Evolutionary conservation across 2,888 invertebrate species (phyloP).

Genomic region (Allygus modestus): DNA sequence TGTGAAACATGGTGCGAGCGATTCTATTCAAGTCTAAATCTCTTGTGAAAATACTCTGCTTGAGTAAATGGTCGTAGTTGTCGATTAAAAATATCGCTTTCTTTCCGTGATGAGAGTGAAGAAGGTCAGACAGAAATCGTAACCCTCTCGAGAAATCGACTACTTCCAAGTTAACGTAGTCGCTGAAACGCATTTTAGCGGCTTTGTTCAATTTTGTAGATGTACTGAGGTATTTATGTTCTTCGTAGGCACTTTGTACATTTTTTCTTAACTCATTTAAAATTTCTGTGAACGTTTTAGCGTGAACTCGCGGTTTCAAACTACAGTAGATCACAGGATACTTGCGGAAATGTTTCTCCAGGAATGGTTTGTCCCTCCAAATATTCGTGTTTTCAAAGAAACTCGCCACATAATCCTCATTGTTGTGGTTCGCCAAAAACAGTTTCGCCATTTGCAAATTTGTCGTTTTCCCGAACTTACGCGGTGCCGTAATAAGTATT

Average conservation of each 20-base stretch:
- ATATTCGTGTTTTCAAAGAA: constrained; percentile 37
- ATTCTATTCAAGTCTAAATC: constrained; percentile 19
- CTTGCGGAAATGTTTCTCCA: constrained; percentile 17
- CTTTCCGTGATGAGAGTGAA: constrained; percentile 2
- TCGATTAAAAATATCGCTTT: constrained; percentile 17
- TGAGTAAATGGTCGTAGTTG: constrained; percentile 31
- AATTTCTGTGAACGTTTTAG: background rate
- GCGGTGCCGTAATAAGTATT: constrained; percentile 51
- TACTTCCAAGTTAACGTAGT: constrained; percentile 3
- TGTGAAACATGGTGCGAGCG: background rate
- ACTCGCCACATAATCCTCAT: background rate
- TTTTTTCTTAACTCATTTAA: background rate
- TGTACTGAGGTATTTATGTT: background rate
- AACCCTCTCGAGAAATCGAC: background rate
- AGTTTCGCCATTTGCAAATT: constrained; percentile 56
- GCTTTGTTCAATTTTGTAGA: constrained; percentile 6
- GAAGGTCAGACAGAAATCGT: constrained; percentile 20
- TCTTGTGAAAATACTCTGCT: background rate
- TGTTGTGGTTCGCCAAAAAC: constrained; percentile 31
- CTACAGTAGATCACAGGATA: constrained; percentile 33
- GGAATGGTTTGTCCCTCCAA: constrained; percentile 17
- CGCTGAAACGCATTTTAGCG: background rate
- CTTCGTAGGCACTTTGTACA: background rate
- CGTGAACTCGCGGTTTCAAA: background rate
- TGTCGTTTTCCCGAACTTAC: constrained; percentile 46